Conservation (phyloP, 2,113 vertebrate genomes). For the Aldabrachelys gigantea region DNA sequence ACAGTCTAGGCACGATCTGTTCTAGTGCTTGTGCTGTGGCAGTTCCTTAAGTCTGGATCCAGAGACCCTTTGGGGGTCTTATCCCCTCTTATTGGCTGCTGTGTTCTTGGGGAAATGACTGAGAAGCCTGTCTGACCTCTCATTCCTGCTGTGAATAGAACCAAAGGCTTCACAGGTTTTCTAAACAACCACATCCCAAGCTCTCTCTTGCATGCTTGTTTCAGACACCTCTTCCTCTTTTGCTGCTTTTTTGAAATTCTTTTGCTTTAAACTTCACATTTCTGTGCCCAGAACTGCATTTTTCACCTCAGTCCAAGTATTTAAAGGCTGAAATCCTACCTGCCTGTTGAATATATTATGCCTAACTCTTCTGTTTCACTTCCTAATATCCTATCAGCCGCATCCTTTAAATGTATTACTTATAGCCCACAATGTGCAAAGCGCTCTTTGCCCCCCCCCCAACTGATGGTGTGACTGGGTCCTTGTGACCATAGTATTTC, state of each 20-base stretch:
- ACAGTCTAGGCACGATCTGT: fast-evolving
- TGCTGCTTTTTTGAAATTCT: neutral
- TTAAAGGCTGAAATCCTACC: fast-evolving
- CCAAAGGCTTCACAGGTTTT: neutral
- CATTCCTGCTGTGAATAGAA: fast-evolving
- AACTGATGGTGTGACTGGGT: too few species aligned
- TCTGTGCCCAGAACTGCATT: fast-evolving
- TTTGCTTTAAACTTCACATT: neutral
- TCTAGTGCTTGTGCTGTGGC: fast-evolving
- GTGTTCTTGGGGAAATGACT: fast-evolving
- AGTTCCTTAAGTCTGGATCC: fast-evolving
- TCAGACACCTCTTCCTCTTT: neutral
- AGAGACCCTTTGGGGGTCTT: fast-evolving
- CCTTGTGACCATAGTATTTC: neutral
- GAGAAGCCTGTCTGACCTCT: fast-evolving
- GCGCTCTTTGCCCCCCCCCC: neutral
- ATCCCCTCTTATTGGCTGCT: fast-evolving
- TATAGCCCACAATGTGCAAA: fast-evolving
- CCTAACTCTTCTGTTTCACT: fast-evolving
- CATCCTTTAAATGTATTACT: fast-evolving
- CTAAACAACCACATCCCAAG: neutral
- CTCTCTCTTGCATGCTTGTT: neutral
- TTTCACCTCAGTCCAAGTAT: fast-evolving
- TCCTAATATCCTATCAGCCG: fast-evolving
- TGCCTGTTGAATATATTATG: fast-evolving